These are phyloP conservation scores for Patiria miniata DNA, from an alignment of 35 echinoderm and acorn worm genomes.

Conservation along the genomic window DNA sequence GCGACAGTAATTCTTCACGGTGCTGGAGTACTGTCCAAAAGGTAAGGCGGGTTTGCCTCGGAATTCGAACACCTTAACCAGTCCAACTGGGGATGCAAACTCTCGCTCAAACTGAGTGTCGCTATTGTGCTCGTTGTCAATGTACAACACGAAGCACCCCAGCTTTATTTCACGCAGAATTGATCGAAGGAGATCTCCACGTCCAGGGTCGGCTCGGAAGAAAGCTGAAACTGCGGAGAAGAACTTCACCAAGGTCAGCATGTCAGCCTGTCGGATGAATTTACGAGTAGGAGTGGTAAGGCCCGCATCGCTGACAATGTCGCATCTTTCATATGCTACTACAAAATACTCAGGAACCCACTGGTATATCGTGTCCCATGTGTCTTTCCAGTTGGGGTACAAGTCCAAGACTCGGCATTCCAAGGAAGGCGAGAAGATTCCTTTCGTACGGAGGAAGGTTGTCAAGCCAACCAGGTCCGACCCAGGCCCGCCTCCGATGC, in stretches of 20 bases:
- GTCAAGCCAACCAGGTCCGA: neutral
- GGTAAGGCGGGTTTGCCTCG: too few species aligned
- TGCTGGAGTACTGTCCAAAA: too few species aligned
- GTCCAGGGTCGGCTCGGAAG: neutral
- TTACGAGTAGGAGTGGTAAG: neutral
- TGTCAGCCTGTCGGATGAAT: neutral
- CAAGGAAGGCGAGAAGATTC: neutral
- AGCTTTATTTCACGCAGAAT: neutral
- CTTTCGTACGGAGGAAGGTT: neutral
- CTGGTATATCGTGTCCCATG: neutral
- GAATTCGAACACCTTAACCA: too few species aligned
- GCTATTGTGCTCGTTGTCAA: neutral
- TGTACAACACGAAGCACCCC: neutral
- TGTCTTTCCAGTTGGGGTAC: conserved; percentile 1
- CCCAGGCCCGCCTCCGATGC: neutral
- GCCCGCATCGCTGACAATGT: neutral
- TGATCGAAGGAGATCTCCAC: neutral
- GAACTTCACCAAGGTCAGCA: neutral
- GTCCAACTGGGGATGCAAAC: too few species aligned
- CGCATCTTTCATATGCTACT: neutral
- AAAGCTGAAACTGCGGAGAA: neutral
- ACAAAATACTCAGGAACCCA: neutral
- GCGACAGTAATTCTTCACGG: too few species aligned
- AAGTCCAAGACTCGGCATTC: neutral
- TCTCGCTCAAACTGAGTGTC: neutral